These are phyloP conservation scores for Scatophagus argus DNA, from an alignment of 2,113 vertebrate genomes.

Conservation along the genomic window DNA sequence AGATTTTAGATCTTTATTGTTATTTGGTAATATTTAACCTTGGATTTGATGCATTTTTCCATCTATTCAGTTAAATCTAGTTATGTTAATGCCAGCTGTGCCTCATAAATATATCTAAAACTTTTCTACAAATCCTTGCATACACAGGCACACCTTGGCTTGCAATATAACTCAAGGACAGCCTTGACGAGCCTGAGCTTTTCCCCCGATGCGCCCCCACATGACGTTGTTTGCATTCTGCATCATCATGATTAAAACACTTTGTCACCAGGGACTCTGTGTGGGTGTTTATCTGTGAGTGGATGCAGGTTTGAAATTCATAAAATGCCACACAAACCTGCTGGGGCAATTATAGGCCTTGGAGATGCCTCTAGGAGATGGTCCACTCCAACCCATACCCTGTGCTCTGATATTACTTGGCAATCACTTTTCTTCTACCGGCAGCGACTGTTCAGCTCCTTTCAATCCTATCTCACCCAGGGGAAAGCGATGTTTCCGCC, in stretches of 20 bases:
- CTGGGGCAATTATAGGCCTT: background rate
- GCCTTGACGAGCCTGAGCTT: conserved; percentile 1
- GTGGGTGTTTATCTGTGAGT: background rate
- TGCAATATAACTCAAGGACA: background rate
- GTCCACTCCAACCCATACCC: background rate
- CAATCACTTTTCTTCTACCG: conserved; percentile 9
- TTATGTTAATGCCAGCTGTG: background rate
- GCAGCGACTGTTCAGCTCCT: conserved; percentile 19
- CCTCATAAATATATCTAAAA: background rate
- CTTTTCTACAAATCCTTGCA: background rate
- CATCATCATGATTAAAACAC: conserved; percentile 24
- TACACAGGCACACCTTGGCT: background rate
- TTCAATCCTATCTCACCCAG: background rate
- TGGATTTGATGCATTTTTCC: background rate
- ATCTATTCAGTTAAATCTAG: background rate
- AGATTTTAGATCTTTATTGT: background rate
- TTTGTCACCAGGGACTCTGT: conserved; percentile 6
- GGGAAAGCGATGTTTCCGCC: conserved; percentile 13
- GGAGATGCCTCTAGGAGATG: background rate
- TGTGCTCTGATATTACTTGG: conserved; percentile 13
- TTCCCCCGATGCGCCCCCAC: background rate
- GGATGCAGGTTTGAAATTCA: conserved; percentile 1
- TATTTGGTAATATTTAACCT: background rate
- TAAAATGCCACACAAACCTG: background rate
- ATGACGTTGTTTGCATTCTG: background rate